Evolutionary conservation across 64 coral and sea anemone genomes (phyloP).

Genomic region (Acropora yongei): DNA sequence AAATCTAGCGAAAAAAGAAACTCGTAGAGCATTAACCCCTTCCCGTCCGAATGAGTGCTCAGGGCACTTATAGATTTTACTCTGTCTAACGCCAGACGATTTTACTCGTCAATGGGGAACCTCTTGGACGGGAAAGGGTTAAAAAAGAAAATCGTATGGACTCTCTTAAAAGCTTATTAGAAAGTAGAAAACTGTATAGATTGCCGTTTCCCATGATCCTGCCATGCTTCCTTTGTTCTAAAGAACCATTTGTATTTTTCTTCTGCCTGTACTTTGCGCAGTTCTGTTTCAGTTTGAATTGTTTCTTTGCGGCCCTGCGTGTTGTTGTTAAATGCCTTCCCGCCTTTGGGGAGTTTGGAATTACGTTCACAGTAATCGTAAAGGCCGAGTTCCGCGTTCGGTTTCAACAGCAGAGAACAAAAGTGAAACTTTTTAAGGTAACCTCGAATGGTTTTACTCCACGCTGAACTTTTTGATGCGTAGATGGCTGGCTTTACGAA

Average conservation of each 20-base stretch:
- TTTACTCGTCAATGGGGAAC: too few species aligned
- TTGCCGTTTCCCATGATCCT: not conserved
- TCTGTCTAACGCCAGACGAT: too few species aligned
- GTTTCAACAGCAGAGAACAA: not conserved
- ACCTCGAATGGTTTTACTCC: not conserved
- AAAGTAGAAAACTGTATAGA: too few species aligned
- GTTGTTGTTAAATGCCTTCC: not conserved
- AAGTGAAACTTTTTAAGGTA: not conserved
- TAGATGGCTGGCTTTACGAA: constrained; percentile 84
- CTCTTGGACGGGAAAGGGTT: too few species aligned
- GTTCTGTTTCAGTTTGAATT: too few species aligned
- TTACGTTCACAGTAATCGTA: not conserved
- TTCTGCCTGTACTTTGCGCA: not conserved
- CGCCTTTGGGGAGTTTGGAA: not conserved
- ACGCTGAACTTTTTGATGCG: constrained; percentile 11
- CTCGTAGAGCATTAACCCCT: too few species aligned
- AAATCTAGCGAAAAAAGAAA: too few species aligned
- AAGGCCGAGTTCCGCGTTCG: not conserved
- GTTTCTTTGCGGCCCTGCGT: not conserved
- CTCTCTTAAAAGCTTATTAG: too few species aligned
- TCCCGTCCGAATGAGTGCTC: too few species aligned
- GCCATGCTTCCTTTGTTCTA: not conserved
- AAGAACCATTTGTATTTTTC: not conserved
- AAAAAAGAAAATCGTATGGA: too few species aligned
- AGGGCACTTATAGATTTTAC: too few species aligned